These are phyloP conservation scores for Parasteatoda tepidariorum DNA, from an alignment of 1,140 invertebrate species.

Conservation along the genomic window DNA sequence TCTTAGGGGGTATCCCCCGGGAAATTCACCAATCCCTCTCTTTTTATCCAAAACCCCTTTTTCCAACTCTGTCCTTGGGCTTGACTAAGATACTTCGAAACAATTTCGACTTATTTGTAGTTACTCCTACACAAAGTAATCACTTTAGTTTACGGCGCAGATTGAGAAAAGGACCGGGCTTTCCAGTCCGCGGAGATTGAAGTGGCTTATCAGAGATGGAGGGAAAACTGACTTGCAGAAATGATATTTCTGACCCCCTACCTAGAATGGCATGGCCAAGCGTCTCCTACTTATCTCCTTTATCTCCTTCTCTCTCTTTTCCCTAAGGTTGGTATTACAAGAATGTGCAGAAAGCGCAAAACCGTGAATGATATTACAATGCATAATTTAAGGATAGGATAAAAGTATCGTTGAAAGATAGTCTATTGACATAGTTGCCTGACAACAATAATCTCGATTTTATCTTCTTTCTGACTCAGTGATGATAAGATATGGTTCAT, in stretches of 20 bases:
- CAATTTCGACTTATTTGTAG: slow-evolving; percentile 56
- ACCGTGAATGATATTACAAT: slow-evolving; percentile 14
- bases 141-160: slow-evolving; percentile 56
- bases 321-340: background rate
- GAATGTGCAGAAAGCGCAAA: slow-evolving; percentile 35
- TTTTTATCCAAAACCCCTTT: background rate
- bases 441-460: too few species aligned
- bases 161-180: slow-evolving; percentile 5
- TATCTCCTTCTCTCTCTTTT: background rate
- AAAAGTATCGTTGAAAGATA: background rate
- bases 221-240: too few species aligned
- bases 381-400: slow-evolving; percentile 9
- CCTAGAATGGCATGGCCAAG: background rate
- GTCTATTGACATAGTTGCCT: too few species aligned
- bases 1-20: slow-evolving; percentile 8
- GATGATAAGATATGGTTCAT: too few species aligned
- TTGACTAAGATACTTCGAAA: slow-evolving; percentile 25
- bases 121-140: slow-evolving; percentile 53
- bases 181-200: slow-evolving; percentile 37
- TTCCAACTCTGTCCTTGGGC: slow-evolving; percentile 2
- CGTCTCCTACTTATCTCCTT: background rate
- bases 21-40: slow-evolving; percentile 22
- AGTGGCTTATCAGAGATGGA: slow-evolving; percentile 28
- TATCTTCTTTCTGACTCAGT: too few species aligned
- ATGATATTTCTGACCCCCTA: slow-evolving; percentile 16